Base-by-base conservation (phyloP, 1,140 invertebrate species). In the Hycleus phaleratus region DNA sequence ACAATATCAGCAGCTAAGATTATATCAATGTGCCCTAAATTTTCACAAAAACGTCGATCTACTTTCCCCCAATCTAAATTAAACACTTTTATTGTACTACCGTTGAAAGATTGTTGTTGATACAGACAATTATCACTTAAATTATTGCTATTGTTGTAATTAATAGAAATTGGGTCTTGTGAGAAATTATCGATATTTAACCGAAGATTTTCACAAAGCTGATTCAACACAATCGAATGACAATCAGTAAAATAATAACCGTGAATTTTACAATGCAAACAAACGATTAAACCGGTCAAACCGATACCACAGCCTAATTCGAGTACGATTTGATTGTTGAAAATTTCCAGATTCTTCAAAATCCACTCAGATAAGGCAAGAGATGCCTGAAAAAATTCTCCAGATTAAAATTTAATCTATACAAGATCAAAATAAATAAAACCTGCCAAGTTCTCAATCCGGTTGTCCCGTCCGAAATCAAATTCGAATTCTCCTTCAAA, bases 271-370 rank as follows among this genome's bases (percentile, higher is more conserved):
- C 79, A 80, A 46, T 67, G 64, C 32, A 72, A 65, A 32, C 74
- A 67, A 46, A 78, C 58, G 6, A 71, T 68, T n/a, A 82, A 60
- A 43, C 80, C 80, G 32, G 77, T 73, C 49, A 82, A 69, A 46
- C 81, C 81, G 48, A 79, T 70, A 45, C 81, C 81, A 26, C 78
- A 80, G 49, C 81, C 81, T 49, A 83, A 68, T 72, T 83, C 81
- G 7, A 83, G 51, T n/a, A 83, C 56, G 47, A 53, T 67, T 73
- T 78, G 79, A 10, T 62, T 56, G 11, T 63, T 32, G 1, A 82
- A 65, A 25, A 58, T 32, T 24, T 67, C 32, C 62, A 64, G 72
- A 62, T 82, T 75, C 56, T 60, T 53, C 24, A 76, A 59, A 51
- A 75, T 78, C 79, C 80, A 83, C 64, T 81, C 76, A 40, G 76